Conservation (phyloP, 2,113 vertebrate genomes). For the Monarcha castaneiventris region DNA sequence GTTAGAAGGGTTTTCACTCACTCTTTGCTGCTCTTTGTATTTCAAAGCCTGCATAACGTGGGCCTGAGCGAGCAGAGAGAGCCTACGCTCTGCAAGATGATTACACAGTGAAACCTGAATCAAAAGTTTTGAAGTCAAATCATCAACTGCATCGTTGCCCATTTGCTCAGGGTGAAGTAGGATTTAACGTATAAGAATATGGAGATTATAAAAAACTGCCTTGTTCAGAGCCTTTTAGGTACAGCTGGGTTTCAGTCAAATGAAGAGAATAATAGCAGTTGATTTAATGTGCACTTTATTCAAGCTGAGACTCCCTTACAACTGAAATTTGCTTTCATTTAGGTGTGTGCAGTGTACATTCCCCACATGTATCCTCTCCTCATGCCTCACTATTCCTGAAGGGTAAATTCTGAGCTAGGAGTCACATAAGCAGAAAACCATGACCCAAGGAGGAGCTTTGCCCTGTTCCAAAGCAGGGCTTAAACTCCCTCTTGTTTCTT, state of each 20-base stretch:
- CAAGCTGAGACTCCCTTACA: not conserved
- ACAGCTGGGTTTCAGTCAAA: not conserved
- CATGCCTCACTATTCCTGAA: not conserved
- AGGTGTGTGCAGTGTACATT: accelerated
- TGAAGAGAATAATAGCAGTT: not conserved
- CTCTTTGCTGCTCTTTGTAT: not conserved
- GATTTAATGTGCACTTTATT: not conserved
- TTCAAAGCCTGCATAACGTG: not conserved
- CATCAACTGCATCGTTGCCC: not conserved
- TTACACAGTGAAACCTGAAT: not conserved
- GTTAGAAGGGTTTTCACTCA: not conserved
- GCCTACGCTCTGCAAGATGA: not conserved
- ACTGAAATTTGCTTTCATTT: not conserved
- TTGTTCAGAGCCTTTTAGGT: not conserved
- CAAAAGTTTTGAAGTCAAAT: not conserved
- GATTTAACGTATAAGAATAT: not conserved
- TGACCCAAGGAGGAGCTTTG: not conserved
- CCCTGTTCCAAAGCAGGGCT: not conserved
- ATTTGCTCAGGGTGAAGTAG: not conserved
- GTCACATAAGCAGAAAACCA: not conserved
- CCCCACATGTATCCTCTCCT: not conserved
- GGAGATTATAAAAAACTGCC: not conserved
- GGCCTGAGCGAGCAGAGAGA: not conserved
- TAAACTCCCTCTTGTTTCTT: not conserved
- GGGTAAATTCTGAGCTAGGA: not conserved